Evolutionary conservation across 2,113 vertebrate genomes (phyloP).

Genomic region (Callionymus lyra): DNA sequence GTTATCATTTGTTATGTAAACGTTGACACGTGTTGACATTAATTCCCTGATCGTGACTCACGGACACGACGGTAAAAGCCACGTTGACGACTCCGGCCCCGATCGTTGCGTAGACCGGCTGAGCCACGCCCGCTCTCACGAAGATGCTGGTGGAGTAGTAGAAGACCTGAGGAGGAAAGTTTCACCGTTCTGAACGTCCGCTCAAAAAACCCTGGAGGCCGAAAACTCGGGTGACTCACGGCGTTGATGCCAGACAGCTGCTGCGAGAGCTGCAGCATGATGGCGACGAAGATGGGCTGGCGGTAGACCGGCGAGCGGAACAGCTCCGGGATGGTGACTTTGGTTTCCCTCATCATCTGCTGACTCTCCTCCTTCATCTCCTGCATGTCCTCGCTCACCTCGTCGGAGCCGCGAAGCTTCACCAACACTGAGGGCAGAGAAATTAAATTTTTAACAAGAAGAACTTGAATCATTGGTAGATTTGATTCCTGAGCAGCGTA

Average conservation of each 20-base stretch:
- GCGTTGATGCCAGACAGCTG: conserved; percentile 86
- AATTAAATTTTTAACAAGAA: too few relatives aligned
- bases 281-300: conserved; percentile 84
- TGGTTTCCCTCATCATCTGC: conserved; percentile 93
- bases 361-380: conserved; percentile 95
- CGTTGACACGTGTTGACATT: too few relatives aligned
- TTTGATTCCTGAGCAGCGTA: too few relatives aligned
- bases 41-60: conserved; percentile 71
- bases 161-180: conserved; percentile 73
- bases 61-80: conserved; percentile 88
- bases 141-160: conserved; percentile 96
- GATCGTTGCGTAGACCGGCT: conserved; percentile 92
- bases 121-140: conserved; percentile 75
- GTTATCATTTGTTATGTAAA: too few relatives aligned
- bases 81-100: conserved; percentile 89
- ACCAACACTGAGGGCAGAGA: conserved; percentile 82
- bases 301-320: conserved; percentile 82
- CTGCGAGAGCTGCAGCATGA: conserved; percentile 90
- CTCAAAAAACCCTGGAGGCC: not conserved
- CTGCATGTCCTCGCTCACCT: conserved; percentile 81
- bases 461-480: too few relatives aligned
- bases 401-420: conserved; percentile 81
- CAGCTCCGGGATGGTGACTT: conserved; percentile 84
- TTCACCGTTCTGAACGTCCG: not conserved
- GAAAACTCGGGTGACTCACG: conserved; percentile 24